Conservation (phyloP, 2,113 vertebrate genomes). For the Xenopus borealis region DNA sequence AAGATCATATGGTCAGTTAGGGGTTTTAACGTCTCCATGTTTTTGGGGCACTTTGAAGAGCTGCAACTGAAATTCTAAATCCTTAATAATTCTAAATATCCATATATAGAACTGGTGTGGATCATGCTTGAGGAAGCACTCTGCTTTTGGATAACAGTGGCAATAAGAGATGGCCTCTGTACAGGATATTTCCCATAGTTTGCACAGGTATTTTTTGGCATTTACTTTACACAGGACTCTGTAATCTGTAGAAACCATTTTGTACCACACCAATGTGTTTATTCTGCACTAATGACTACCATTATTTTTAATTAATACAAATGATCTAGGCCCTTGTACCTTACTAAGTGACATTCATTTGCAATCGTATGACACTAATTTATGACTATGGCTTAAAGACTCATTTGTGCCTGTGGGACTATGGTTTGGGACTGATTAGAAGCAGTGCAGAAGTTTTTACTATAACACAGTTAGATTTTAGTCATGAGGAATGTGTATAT, state of each 20-base stretch:
- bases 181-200: no score
- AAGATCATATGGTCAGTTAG: no score
- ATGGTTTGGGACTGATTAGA: neutral
- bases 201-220: no score
- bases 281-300: neutral
- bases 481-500: neutral
- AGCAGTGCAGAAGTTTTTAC: neutral
- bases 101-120: no score
- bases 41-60: no score
- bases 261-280: neutral
- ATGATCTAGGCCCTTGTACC: neutral
- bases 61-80: no score
- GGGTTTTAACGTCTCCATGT: no score
- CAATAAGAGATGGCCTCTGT: no score
- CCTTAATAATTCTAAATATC: no score
- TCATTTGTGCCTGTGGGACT: neutral
- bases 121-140: no score
- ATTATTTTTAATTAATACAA: conserved; percentile 9
- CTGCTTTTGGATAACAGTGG: no score
- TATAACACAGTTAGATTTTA: neutral
- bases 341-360: neutral
- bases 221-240: no score
- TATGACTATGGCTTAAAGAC: neutral
- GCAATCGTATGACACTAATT: neutral
- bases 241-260: neutral